phyloP scores from a whole-genome alignment of 1,140 invertebrate genomes.

The Drosophila gunungcola region DNA sequence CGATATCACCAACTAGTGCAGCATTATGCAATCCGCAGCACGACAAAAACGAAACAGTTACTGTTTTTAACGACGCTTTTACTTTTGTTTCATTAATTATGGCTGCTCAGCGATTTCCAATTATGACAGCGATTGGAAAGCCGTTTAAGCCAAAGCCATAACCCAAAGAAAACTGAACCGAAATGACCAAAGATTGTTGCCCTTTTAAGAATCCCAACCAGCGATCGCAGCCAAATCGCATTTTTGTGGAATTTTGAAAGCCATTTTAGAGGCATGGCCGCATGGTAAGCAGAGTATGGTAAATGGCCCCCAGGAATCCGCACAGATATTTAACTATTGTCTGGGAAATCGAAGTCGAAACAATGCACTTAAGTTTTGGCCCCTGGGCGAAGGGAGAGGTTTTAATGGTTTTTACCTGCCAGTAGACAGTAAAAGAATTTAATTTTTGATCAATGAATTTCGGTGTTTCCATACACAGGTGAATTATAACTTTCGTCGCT shows the following conservation, averaged over 20 bases:
- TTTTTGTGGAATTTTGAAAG: constrained; percentile 8
- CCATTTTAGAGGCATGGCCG: background rate
- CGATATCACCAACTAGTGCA: constrained; percentile 10
- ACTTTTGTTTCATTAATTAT: constrained; percentile 75
- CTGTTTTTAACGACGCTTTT: constrained; percentile 51
- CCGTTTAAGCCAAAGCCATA: constrained; percentile 32
- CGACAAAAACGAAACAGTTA: constrained; percentile 30
- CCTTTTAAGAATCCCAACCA: constrained; percentile 6
- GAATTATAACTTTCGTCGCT: too few relatives aligned
- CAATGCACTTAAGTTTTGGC: constrained; percentile 14
- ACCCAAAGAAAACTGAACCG: constrained; percentile 4
- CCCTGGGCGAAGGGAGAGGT: background rate
- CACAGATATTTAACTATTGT: constrained; percentile 9
- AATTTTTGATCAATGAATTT: background rate
- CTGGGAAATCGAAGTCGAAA: constrained; percentile 1
- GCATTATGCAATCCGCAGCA: constrained; percentile 35
- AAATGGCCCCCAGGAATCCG: constrained; percentile 6
- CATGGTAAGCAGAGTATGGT: background rate
- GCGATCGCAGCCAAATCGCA: background rate
- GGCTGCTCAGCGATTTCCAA: constrained; percentile 46
- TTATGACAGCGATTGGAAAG: constrained; percentile 63
- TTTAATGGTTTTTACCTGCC: background rate
- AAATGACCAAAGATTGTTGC: constrained; percentile 8
- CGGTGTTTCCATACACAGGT: background rate
- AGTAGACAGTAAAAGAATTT: background rate